Evolutionary conservation across 2,113 vertebrate genomes (phyloP).

Genomic region (Dicrurus megarhynchus): DNA sequence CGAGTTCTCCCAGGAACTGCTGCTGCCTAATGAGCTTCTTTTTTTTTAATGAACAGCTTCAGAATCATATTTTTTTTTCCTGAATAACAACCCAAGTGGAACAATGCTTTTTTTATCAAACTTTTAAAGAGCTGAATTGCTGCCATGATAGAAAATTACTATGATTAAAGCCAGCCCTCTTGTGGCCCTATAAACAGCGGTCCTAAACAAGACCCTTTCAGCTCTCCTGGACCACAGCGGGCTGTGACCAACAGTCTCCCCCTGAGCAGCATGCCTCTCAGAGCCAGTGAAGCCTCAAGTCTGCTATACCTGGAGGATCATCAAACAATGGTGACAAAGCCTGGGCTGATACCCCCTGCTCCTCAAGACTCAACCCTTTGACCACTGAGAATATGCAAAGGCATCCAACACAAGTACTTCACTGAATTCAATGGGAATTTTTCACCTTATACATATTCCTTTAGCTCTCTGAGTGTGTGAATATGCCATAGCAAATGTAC

Average conservation of each 20-base stretch:
- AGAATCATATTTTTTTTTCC: background rate
- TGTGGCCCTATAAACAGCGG: background rate
- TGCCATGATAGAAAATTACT: background rate
- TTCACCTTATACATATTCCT: background rate
- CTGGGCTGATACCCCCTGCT: background rate
- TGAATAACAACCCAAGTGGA: background rate
- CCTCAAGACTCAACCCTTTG: background rate
- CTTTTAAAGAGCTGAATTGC: background rate
- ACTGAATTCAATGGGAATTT: background rate
- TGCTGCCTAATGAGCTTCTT: background rate
- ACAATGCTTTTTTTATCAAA: background rate
- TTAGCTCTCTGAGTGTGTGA: background rate
- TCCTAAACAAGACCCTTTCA: background rate
- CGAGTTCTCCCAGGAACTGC: background rate
- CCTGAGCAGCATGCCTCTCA: accelerated
- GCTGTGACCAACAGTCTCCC: background rate
- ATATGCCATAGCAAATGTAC: background rate
- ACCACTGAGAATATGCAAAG: background rate
- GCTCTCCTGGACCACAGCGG: accelerated
- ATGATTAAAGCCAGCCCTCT: background rate
- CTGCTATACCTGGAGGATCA: background rate
- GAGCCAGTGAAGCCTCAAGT: background rate
- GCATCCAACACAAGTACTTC: background rate
- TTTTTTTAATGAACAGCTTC: background rate
- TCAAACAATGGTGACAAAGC: accelerated